Evolutionary conservation across 2,888 invertebrate species (phyloP).

Genomic region (Leptopilina syphax): DNA sequence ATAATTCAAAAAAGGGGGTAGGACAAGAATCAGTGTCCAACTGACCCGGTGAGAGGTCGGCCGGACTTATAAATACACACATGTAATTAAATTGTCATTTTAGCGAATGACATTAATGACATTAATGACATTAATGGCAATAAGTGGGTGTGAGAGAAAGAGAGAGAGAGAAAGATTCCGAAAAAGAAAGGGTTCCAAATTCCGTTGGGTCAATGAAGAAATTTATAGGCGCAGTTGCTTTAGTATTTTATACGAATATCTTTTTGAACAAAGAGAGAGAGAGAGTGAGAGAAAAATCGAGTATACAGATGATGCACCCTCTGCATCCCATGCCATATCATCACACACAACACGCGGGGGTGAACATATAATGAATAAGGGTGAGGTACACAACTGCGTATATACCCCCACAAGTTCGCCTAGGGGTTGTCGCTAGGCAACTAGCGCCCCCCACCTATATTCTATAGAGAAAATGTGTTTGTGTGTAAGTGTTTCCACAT

Average conservation of each 20-base stretch:
- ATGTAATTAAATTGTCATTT: slow-evolving; percentile 32
- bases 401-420: slow-evolving; percentile 13
- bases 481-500: not conserved
- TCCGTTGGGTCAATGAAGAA: not conserved
- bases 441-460: slow-evolving; percentile 21
- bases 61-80: too few species aligned
- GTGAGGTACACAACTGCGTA: slow-evolving; percentile 15
- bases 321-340: not conserved
- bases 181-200: not conserved
- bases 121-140: not conserved
- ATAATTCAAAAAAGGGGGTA: not conserved
- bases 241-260: not conserved
- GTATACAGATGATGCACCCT: not conserved
- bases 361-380: slow-evolving; percentile 26
- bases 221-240: not conserved
- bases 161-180: not conserved
- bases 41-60: slow-evolving; percentile 16
- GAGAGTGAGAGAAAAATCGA: not conserved
- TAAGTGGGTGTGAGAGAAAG: not conserved
- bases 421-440: slow-evolving; percentile 34
- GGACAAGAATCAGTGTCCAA: slow-evolving; percentile 5
- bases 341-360: slow-evolving; percentile 8
- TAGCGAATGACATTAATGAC: not conserved
- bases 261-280: slow-evolving; percentile 26
- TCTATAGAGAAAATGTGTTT: not conserved